Base-by-base conservation (phyloP, 2,797 vertebrate genomes). In the Myotis planiceps region DNA sequence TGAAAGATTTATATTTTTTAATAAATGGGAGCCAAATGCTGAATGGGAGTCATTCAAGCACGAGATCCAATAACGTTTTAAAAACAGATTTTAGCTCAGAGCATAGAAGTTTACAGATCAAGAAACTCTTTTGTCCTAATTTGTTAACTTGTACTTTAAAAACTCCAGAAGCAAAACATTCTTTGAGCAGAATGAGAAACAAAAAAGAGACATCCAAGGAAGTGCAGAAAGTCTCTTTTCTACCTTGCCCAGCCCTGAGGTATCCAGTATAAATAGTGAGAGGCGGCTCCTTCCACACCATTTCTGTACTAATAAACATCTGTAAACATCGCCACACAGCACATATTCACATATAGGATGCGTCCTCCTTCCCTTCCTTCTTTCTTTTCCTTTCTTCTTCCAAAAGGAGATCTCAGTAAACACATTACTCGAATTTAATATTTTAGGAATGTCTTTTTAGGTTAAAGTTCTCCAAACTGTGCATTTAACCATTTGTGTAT, bases 1-100 rank as follows among this genome's bases (percentile, higher is more conserved):
- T 34, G 78, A 90, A 72, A 97, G 78, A 96, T 94, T 96, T 88
- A 81, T 96, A 72, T 60, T 53, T 47, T 96, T 92, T 51, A 96
- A 92, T 96, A 96, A 94, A 49, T 94, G 79, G 18, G 49, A 95
- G 23, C 79, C 65, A 69, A 72, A 34, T 88, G 42, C 32, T 65
- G 83, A 92, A 55, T 25, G 49, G 71, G 47, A 58, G 16, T 21
- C 49, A 8, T 14, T 95, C 25, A 78, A 68, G 37, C 25, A 51
- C 79, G 49, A 72, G 78, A 39, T 34, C 29, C 21, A 39, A 45
- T 63, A 4, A 47, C 68, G 19, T 88, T 92, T 21, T 55, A 80
- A 71, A 79, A 68, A 42, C n/a, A 14, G 42, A 53, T 87, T 91
- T 87, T 60, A 86, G 69, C 45, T 47, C 37, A 80, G 55, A 65